Percentiles rank a stretch among this genome's conserved stretches.
phyloP scores from a whole-genome alignment of 2,113 vertebrate genomes.

The Eolophus roseicapilla region DNA sequence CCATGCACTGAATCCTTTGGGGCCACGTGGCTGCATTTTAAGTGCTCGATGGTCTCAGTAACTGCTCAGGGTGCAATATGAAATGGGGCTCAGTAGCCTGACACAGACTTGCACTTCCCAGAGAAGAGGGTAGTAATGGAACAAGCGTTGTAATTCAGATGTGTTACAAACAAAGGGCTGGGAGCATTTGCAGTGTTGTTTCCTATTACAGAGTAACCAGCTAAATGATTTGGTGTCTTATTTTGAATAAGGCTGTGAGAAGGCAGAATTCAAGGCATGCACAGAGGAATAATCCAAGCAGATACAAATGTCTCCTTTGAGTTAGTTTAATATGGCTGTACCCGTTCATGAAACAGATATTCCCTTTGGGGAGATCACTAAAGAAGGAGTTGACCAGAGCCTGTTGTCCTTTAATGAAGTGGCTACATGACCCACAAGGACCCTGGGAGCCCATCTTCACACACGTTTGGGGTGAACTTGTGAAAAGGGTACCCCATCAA shows the following conservation, averaged over 20 bases:
- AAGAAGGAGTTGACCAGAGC: background rate
- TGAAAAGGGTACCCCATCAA: background rate
- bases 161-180: fast-evolving
- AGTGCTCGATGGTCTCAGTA: background rate
- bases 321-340: background rate
- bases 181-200: background rate
- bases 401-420: background rate
- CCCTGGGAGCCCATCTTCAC: background rate
- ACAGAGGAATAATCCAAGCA: background rate
- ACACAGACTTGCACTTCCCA: background rate
- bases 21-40: too few species aligned
- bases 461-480: background rate
- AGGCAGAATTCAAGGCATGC: background rate
- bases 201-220: background rate
- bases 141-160: fast-evolving
- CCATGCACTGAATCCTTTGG: background rate
- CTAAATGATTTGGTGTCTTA: background rate
- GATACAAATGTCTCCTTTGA: background rate
- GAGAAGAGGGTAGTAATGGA: fast-evolving
- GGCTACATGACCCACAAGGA: background rate
- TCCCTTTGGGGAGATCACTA: background rate
- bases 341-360: background rate
- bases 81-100: background rate
- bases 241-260: background rate
- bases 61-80: background rate